Conservation (phyloP, 2,797 vertebrate species). For the Rhinogobio ventralis region DNA sequence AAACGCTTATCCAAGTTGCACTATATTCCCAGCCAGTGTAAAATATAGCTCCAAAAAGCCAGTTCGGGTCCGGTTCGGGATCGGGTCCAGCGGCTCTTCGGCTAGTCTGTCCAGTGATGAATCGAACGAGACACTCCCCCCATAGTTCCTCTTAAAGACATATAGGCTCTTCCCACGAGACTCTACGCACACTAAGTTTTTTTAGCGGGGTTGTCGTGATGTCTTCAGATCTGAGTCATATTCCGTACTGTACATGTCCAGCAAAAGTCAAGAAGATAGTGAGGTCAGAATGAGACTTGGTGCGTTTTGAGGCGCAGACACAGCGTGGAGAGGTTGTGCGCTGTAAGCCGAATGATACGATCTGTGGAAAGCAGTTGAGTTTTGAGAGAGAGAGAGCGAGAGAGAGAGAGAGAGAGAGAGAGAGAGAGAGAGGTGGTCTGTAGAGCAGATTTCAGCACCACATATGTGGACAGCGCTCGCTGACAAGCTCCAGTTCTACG, state of each 20-base stretch:
- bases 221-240: slow-evolving; percentile 17
- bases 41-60: slow-evolving; percentile 55
- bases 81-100: slow-evolving; percentile 49
- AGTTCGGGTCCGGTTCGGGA: slow-evolving; percentile 20
- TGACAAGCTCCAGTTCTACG: neutral
- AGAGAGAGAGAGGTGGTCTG: slow-evolving; percentile 21
- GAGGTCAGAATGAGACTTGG: neutral
- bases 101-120: slow-evolving; percentile 52
- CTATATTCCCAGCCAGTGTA: slow-evolving; percentile 52
- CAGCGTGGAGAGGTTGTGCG: slow-evolving; percentile 17
- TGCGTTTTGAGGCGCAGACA: slow-evolving; percentile 1
- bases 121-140: slow-evolving; percentile 51
- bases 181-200: neutral
- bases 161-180: slow-evolving; percentile 34
- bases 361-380: slow-evolving; percentile 36
- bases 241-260: slow-evolving; percentile 21
- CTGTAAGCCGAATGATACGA: slow-evolving; percentile 37
- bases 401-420: slow-evolving; percentile 45
- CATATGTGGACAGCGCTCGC: slow-evolving; percentile 28
- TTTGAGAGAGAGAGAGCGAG: slow-evolving; percentile 36
- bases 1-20: slow-evolving; percentile 50
- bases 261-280: neutral
- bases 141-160: slow-evolving; percentile 56
- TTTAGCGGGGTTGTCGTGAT: neutral
- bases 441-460: slow-evolving; percentile 43